These are phyloP conservation scores for Lasioglossum calceatum DNA, from an alignment of 2,888 invertebrate genomes.

Conservation along the genomic window DNA sequence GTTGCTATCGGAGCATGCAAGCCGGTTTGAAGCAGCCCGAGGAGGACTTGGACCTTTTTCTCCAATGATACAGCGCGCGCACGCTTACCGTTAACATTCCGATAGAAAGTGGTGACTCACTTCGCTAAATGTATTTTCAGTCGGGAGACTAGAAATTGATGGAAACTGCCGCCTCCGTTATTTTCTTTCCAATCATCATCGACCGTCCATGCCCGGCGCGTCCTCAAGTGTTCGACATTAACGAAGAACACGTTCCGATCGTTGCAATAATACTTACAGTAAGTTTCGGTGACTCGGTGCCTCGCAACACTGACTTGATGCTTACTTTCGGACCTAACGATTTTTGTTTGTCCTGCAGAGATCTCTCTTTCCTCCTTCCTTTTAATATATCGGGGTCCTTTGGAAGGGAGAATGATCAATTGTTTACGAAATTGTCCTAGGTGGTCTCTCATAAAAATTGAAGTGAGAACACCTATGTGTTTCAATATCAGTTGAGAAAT, in stretches of 20 bases:
- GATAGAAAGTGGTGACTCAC: conserved; percentile 70
- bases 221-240: not conserved
- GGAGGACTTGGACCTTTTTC: conserved; percentile 26
- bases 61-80: conserved; percentile 26
- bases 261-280: conserved; percentile 15
- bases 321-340: not conserved
- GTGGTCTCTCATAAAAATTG: not conserved
- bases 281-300: not conserved
- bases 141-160: conserved; percentile 61
- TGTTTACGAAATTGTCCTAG: not conserved
- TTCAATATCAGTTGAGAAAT: not conserved
- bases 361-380: not conserved
- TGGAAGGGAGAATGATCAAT: not conserved
- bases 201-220: not conserved
- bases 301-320: not conserved
- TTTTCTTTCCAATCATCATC: conserved; percentile 25
- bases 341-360: not conserved
- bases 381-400: not conserved
- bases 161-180: conserved; percentile 42
- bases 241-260: not conserved
- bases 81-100: conserved; percentile 65
- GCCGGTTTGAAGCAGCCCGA: conserved; percentile 13
- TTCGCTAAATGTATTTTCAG: conserved; percentile 59
- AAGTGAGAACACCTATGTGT: not conserved
- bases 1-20: conserved; percentile 54